Base-by-base conservation (phyloP, 2,888 invertebrate species). In the Leucophenga montana region DNA sequence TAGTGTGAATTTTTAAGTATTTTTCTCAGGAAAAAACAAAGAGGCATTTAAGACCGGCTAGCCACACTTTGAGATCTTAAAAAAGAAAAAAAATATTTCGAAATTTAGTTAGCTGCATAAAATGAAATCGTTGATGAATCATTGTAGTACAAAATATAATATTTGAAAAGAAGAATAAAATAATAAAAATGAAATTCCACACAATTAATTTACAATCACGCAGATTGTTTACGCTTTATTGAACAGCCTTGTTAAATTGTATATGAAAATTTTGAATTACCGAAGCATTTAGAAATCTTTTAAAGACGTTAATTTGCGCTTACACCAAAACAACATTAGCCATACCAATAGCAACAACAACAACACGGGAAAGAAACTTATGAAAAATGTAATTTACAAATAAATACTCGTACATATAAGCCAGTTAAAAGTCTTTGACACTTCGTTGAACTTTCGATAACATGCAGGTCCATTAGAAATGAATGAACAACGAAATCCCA, bases 381-480 rank as follows among this genome's bases (percentile, higher is more conserved):
- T 5, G 8, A 39, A 39, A 5, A 39, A 11, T 39, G 1, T 39
- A 39, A 39, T 39, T 39, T 39, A 39, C 39, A 39, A 39, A 39
- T 11, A 39, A 39, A 5, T 11, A 39, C 27, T 27, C 27, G 27
- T 27, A 27, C 3, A 4, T 27, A 39, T 1, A 39, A 1, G 39
- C 11, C n/a, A n/a, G n/a, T n/a, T 39, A 39, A 5, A 22, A 18
- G 54, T 20, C 22, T 54, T 54, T 54, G 54, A 54, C 54, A 20
- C 18, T 20, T 54, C 5, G 54, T 22, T 54, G 54, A 54, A 54
- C 54, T 54, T 13, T 54, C 18, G 18, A 22, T 22, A 18, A 16
- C 14, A 61, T 67, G 67, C 39, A 53, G 20, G 48, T 16, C 50
- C 39, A 50, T 61, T 61, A 50, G 48, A 68, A 67, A 44, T 57